Base-by-base conservation (phyloP, 2,113 vertebrate genomes). In the Lanius ludovicianus region DNA sequence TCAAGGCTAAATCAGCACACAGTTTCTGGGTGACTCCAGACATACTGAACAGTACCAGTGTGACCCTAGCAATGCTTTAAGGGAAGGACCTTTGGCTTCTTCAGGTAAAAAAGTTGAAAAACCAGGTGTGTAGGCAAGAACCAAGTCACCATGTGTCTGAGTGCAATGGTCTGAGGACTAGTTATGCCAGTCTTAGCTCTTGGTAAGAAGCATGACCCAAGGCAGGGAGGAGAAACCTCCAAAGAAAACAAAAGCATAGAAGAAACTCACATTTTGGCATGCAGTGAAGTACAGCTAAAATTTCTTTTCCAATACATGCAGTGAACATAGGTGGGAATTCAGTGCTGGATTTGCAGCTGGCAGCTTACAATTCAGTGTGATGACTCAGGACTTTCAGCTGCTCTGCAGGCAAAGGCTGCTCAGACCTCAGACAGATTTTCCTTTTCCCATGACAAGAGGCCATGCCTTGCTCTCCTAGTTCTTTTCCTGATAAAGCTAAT, bases 371-470 rank as follows among this genome's bases (percentile, higher is more conserved):
- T 71, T 81, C 81, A 79, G 62, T 12, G 63, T 91, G 93, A 96
- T 93, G 93, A 96, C 87, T 96, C 93, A 96, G 95, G 93, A 69
- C 44, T 95, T 97, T 87, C 8, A 2, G 49, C n/a, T 67, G 64
- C 74, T 91, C 93, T 86, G 94, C 70, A 91, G 82, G 49, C 78
- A 96, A 85, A 90, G 53, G 50, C 78, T 87, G 87, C 81, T 89
- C 67, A 89, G 70, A 82, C 47, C 77, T 79, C 17, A 39, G 73
- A 39, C 41, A 95, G 67, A 76, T 82, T 89, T 87, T 59, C 74
- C 49, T 10, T 50, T 82, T 78, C 65, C 67, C 22, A 10, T 23
- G 5, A 87, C 59, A 69, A 63, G 15, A 87, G 35, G 33, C 60
- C 64, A 46, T 35, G 31, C 22, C 57, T 88, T 49, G 2, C 59